Base-by-base conservation (phyloP, 2,797 vertebrate genomes). In the Sebastes minor region DNA sequence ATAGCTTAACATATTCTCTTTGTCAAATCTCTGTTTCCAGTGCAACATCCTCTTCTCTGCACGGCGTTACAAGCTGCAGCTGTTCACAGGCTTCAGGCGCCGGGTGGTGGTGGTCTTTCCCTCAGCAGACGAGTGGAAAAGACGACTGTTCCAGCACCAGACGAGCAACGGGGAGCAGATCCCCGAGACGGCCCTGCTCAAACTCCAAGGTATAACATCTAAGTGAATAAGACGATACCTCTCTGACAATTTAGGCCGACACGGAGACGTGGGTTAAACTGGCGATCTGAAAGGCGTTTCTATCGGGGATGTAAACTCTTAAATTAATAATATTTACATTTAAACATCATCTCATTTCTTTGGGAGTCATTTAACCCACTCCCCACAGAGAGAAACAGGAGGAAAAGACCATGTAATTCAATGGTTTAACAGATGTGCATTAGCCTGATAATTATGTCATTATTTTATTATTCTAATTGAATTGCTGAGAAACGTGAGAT, bases 31-130 rank as follows among this genome's bases (percentile, higher is more conserved):
- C 12, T 66, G 20, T 76, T 76, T 65, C 33, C 87, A 98, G 98
- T 96, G 96, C 80, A 98, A 97, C n/a, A 93, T 97, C 68, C 97
- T 97, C 87, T 95, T 96, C 84, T 98, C 97, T 9, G 97, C 97
- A 23, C 97, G 96, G 12, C 93, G 94, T 53, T 91, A 97, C 91
- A 99, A 98, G 92, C 93, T 99, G 66, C 91, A 95, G 71, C 94
- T 96, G 66, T 99, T 99, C 81, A 81, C 88, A 27, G 95, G 96
- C 25, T 98, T 97, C 87, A 91, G 91, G 49, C 95, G 96, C 2
- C 93, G 84, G 68, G 96, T 95, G 22, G 93, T 97, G 61, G 96
- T 98, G 46, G 89, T 98, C 2, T 96, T 97, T 42, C 97, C 97
- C 3, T 90, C 90, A 1, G 95, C 95, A 1, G 95, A 96, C 3